These are phyloP conservation scores for Drosophila algonquin DNA, from an alignment of 2,888 invertebrate genomes.

Conservation along the genomic window DNA sequence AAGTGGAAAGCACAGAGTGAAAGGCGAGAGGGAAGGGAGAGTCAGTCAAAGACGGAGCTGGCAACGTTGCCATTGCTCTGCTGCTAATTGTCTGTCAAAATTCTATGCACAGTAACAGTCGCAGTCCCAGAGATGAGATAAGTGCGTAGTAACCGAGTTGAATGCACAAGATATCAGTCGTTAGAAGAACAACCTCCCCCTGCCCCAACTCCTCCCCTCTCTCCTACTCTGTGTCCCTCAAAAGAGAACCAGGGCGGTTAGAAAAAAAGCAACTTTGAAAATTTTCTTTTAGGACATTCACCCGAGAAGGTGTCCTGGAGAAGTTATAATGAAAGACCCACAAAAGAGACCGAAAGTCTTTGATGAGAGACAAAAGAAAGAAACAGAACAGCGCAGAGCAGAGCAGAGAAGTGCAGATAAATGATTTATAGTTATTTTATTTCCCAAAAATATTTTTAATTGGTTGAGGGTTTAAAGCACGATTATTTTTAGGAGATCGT, in stretches of 20 bases:
- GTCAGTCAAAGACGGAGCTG: slow-evolving; percentile 48
- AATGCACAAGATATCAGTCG: slow-evolving; percentile 53
- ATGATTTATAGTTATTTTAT: slow-evolving; percentile 21
- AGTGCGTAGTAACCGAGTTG: slow-evolving; percentile 68
- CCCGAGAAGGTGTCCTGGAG: slow-evolving; percentile 27
- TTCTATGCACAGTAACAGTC: slow-evolving; percentile 58
- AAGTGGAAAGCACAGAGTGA: background rate
- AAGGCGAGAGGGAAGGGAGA: slow-evolving; percentile 2
- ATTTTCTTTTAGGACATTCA: slow-evolving; percentile 36
- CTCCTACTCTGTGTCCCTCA: background rate
- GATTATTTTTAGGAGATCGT: too few species aligned
- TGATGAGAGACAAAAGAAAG: slow-evolving; percentile 21
- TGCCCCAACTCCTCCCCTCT: background rate
- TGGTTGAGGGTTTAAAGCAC: background rate
- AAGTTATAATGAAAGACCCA: slow-evolving; percentile 27
- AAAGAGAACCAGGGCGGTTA: slow-evolving; percentile 9
- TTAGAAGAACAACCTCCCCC: background rate
- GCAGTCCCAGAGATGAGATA: slow-evolving; percentile 63
- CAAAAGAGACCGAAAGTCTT: slow-evolving; percentile 29
- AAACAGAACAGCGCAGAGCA: slow-evolving; percentile 13
- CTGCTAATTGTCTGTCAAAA: slow-evolving; percentile 77
- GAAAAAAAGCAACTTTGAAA: slow-evolving; percentile 34
- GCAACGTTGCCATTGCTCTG: slow-evolving; percentile 67
- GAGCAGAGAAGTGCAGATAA: slow-evolving; percentile 13
- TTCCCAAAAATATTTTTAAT: background rate